Percentiles rank a stretch among this genome's conserved stretches.
phyloP scores from a whole-genome alignment of 2,888 invertebrate genomes.

The Leptopterna dolabrata region DNA sequence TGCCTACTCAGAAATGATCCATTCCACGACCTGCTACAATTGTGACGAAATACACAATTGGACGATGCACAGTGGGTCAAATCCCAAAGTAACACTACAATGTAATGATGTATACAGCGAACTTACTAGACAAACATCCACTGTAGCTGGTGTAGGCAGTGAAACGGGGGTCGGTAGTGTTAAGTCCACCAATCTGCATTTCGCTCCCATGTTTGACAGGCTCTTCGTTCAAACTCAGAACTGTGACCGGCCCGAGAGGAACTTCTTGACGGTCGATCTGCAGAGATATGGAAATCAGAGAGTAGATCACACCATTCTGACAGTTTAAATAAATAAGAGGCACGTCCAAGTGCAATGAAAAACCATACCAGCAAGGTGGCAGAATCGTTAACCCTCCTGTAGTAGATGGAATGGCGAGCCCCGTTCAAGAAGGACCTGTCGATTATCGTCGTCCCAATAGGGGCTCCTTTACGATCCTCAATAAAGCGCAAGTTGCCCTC shows the following conservation, averaged over 20 bases:
- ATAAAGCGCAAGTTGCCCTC: constrained; percentile 87
- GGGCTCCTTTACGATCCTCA: constrained; percentile 82
- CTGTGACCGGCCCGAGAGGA: constrained; percentile 76
- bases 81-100: too few relatives aligned
- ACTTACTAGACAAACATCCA: constrained; percentile 89
- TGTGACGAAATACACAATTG: too few relatives aligned
- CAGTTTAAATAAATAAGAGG: too few relatives aligned
- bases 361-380: constrained; percentile 71
- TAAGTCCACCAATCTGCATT: constrained; percentile 88
- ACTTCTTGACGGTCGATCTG: constrained; percentile 83
- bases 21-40: too few relatives aligned
- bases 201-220: constrained; percentile 76
- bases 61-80: too few relatives aligned
- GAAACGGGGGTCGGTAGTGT: constrained; percentile 84
- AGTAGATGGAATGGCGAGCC: constrained; percentile 81
- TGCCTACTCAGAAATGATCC: too few relatives aligned
- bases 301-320: too few relatives aligned
- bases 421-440: constrained; percentile 86
- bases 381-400: constrained; percentile 76
- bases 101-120: background rate
- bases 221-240: constrained; percentile 77
- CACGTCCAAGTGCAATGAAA: too few relatives aligned
- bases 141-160: constrained; percentile 87
- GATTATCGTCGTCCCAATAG: constrained; percentile 79
- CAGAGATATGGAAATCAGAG: background rate